A percentile compares a stretch with the other conserved stretches of the same genome.
Evolutionary conservation across 2,113 vertebrate genomes (phyloP).

Genomic region (Prietella phreatophila): DNA sequence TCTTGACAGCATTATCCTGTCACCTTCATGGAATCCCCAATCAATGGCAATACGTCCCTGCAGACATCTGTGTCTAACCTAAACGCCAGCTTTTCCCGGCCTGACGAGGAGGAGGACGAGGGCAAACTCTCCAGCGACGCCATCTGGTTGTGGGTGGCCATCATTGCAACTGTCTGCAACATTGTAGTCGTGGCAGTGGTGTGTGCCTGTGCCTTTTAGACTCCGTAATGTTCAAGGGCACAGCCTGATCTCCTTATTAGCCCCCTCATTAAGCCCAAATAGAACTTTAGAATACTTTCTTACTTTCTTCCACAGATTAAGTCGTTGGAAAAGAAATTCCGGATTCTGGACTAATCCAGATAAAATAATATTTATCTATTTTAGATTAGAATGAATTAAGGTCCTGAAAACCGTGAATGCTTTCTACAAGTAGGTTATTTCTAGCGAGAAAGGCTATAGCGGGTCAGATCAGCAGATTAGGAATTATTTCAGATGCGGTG

Average conservation of each 20-base stretch:
- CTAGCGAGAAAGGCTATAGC: not conserved
- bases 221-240: constrained; percentile 43
- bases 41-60: constrained; percentile 72
- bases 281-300: not conserved
- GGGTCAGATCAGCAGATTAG: constrained; percentile 51
- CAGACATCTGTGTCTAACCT: constrained; percentile 78
- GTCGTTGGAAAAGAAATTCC: not conserved
- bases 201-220: constrained; percentile 77
- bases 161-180: constrained; percentile 79
- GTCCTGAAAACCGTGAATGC: not conserved
- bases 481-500: constrained; percentile 21
- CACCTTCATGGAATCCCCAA: constrained; percentile 75
- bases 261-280: not conserved
- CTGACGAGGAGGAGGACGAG: constrained; percentile 70
- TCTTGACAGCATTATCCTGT: constrained; percentile 67
- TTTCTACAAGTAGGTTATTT: not conserved
- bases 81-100: constrained; percentile 63
- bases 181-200: constrained; percentile 80
- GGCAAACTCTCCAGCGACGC: constrained; percentile 74
- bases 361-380: not conserved
- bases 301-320: not conserved
- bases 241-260: constrained; percentile 18
- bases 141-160: constrained; percentile 80
- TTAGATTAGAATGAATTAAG: constrained; percentile 7
- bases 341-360: not conserved